Percentiles rank a stretch among this genome's conserved stretches.
phyloP scores from a whole-genome alignment of 2,888 invertebrate genomes.

The Epiblema foenella region DNA sequence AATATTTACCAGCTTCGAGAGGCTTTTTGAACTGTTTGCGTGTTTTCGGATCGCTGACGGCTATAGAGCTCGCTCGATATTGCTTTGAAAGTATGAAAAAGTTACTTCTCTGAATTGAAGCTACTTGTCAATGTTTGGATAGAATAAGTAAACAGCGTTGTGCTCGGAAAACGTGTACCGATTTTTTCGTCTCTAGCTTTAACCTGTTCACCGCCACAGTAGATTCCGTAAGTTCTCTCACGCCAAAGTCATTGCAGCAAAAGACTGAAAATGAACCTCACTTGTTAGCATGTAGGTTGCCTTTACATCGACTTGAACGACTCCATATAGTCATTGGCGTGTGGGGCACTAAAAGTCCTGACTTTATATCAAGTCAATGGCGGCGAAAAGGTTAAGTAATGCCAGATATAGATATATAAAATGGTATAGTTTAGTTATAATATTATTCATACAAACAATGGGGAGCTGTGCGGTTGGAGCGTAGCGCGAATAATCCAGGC shows the following conservation, averaged over 20 bases:
- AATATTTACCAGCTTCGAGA: conserved; percentile 84
- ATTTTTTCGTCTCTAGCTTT: conserved; percentile 53
- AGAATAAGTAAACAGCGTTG: conserved; percentile 67
- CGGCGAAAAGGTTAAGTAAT: no score
- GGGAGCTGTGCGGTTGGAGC: conserved; percentile 64
- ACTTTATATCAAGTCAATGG: no score
- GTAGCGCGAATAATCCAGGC: conserved; percentile 72
- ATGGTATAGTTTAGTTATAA: conserved; percentile 56
- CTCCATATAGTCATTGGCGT: no score
- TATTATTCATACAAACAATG: conserved; percentile 56
- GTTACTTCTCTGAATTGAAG: conserved; percentile 74
- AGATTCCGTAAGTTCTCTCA: no score
- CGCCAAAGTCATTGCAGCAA: no score
- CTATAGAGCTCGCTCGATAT: conserved; percentile 76
- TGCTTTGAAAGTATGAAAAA: conserved; percentile 81
- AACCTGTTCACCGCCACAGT: no score
- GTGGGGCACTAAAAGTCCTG: no score
- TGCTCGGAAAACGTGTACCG: conserved; percentile 38
- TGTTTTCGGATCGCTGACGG: conserved; percentile 84
- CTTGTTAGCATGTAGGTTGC: no score
- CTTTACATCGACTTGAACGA: no score
- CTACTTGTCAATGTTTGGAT: conserved; percentile 66
- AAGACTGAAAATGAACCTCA: no score
- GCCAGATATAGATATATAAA: conserved; percentile 48
- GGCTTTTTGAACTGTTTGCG: conserved; percentile 84